phyloP scores from a whole-genome alignment of 2,113 vertebrate genomes.

The Pomatorhinus ruficollis region DNA sequence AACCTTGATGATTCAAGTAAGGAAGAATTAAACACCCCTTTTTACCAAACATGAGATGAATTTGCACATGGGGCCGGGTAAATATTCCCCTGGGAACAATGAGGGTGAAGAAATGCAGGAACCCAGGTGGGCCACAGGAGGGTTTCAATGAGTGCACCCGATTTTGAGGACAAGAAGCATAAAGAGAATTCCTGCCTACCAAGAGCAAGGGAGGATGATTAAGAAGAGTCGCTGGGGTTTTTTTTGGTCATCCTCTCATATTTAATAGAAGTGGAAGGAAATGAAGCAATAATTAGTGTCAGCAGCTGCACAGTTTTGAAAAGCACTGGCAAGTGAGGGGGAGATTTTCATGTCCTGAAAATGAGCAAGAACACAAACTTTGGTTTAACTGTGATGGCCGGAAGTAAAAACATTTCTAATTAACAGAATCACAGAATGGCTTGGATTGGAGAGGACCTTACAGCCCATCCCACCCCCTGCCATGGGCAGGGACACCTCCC shows the following conservation, averaged over 20 bases:
- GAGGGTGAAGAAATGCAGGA: not conserved
- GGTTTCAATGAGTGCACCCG: fast-evolving
- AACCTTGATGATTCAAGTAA: not conserved
- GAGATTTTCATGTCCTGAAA: not conserved
- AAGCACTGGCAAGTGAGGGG: not conserved
- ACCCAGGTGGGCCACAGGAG: not conserved
- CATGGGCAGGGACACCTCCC: not conserved
- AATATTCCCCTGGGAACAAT: not conserved
- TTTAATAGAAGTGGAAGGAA: not conserved
- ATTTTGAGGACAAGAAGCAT: not conserved
- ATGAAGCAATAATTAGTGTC: conserved; percentile 1
- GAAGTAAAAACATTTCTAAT: not conserved
- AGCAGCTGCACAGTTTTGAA: not conserved
- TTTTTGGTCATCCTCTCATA: not conserved
- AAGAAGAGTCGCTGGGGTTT: not conserved
- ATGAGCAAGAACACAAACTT: not conserved
- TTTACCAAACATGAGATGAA: not conserved
- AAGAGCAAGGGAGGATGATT: not conserved
- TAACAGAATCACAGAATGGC: not conserved
- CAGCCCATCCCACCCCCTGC: not conserved
- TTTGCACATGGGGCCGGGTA: fast-evolving
- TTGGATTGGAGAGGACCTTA: not conserved
- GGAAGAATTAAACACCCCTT: not conserved
- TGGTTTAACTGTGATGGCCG: not conserved
- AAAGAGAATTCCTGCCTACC: not conserved